These are phyloP conservation scores for Ectemnius cavifrons DNA, from an alignment of 2,888 invertebrate species.

Conservation along the genomic window DNA sequence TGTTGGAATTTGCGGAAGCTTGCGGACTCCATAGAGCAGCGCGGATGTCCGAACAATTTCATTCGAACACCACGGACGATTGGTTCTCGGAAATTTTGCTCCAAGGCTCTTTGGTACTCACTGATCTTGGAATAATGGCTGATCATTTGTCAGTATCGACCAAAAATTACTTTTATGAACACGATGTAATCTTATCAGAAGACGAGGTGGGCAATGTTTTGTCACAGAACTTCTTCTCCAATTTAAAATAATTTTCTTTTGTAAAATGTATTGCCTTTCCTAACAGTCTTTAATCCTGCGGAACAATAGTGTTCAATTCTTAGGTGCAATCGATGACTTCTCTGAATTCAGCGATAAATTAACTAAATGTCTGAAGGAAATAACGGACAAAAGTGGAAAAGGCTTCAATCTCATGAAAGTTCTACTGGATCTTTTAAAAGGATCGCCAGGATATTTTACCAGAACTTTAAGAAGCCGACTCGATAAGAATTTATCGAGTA, in stretches of 20 bases:
- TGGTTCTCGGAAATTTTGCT: constrained; percentile 46
- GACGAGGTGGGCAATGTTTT: constrained; percentile 26
- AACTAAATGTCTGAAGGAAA: constrained; percentile 30
- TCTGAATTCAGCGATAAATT: constrained; percentile 33
- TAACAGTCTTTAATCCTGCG: constrained; percentile 13
- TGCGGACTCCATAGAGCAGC: constrained; percentile 25
- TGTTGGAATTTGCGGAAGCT: constrained; percentile 38
- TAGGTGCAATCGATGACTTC: constrained; percentile 32
- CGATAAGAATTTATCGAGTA: too few species aligned
- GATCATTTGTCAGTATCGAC: constrained; percentile 26
- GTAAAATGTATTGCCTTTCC: not conserved
- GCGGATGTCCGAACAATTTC: constrained; percentile 10
- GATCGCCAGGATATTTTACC: too few species aligned
- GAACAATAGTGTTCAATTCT: constrained; percentile 21
- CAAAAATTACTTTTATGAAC: constrained; percentile 3
- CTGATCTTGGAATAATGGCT: constrained; percentile 36
- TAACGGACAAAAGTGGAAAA: not conserved
- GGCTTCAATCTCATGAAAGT: too few species aligned
- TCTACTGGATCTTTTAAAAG: too few species aligned
- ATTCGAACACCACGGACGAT: constrained; percentile 16
- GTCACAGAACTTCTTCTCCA: too few species aligned
- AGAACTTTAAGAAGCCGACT: too few species aligned
- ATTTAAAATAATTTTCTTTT: too few species aligned
- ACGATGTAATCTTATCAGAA: not conserved
- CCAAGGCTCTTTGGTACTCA: constrained; percentile 36